Evolutionary conservation across 2,113 vertebrate genomes (phyloP).

Genomic region (Zosterops borbonicus): DNA sequence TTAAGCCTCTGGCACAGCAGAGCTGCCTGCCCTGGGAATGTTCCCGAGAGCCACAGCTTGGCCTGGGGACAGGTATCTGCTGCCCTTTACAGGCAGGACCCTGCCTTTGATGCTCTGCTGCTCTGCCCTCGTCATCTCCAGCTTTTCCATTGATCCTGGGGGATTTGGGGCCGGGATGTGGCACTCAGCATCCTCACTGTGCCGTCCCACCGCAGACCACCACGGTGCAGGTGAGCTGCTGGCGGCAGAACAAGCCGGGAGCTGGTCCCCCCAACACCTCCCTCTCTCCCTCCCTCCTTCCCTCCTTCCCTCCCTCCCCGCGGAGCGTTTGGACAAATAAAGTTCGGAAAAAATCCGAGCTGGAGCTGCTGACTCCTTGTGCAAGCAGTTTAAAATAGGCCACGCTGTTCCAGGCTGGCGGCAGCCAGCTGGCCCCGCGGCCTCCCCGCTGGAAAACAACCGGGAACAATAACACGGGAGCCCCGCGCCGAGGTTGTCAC

Average conservation of each 20-base stretch:
- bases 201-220: neutral
- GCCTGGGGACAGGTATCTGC: neutral
- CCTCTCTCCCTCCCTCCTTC: neutral
- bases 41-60: neutral
- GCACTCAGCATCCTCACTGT: rapidly evolving
- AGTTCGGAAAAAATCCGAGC: constrained; percentile 64
- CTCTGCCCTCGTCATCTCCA: neutral
- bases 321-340: constrained; percentile 59
- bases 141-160: neutral
- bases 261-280: neutral
- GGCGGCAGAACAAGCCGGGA: neutral
- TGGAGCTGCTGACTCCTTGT: constrained; percentile 67
- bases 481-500: neutral
- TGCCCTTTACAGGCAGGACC: neutral
- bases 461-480: constrained; percentile 38
- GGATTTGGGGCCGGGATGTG: neutral
- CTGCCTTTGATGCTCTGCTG: neutral
- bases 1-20: neutral
- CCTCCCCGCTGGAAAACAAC: constrained; percentile 54
- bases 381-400: constrained; percentile 66
- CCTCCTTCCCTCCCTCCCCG: neutral
- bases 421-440: constrained; percentile 58
- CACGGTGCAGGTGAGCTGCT: constrained; percentile 6
- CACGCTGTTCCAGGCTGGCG: constrained; percentile 53
- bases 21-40: neutral